Percentiles rank a stretch among this genome's conserved stretches.
These are phyloP conservation scores for Sphaerodactylus townsendi DNA, from an alignment of 2,113 vertebrate genomes.

Conservation along the genomic window DNA sequence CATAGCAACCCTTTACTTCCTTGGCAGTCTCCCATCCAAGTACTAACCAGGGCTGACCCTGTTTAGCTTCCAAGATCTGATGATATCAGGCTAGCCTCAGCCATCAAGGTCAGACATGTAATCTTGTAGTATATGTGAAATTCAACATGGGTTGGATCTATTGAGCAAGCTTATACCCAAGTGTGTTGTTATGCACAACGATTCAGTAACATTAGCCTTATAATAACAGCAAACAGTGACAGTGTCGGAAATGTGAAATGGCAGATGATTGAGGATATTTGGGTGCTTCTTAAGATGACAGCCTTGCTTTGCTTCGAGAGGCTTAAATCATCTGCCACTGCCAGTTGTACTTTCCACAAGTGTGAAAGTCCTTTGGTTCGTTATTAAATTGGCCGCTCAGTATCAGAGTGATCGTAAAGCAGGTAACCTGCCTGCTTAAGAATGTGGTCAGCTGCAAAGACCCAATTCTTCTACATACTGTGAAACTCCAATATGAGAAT, in stretches of 20 bases:
- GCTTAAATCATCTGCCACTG: background rate
- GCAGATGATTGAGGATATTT: background rate
- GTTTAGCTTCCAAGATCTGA: too few species aligned
- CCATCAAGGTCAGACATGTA: too few species aligned
- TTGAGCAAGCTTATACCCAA: too few species aligned
- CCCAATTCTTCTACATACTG: too few species aligned
- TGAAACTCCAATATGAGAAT: too few species aligned
- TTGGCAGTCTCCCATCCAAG: too few species aligned
- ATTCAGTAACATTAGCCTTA: background rate
- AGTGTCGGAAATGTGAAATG: background rate
- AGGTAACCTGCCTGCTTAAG: too few species aligned
- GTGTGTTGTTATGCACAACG: constrained; percentile 1
- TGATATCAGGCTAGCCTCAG: too few species aligned
- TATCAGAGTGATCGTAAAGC: background rate
- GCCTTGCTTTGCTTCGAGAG: background rate
- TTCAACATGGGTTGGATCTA: background rate
- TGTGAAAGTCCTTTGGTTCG: background rate
- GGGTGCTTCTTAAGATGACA: background rate
- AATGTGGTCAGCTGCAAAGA: too few species aligned
- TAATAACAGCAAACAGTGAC: background rate
- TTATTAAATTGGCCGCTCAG: background rate
- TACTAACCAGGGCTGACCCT: too few species aligned
- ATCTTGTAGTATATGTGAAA: background rate
- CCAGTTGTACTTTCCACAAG: background rate
- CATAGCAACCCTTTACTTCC: too few species aligned